Percentiles rank a stretch among this genome's conserved stretches.
These are phyloP conservation scores for Shargacucullia verbasci DNA, from an alignment of 2,888 invertebrate species.

Conservation along the genomic window DNA sequence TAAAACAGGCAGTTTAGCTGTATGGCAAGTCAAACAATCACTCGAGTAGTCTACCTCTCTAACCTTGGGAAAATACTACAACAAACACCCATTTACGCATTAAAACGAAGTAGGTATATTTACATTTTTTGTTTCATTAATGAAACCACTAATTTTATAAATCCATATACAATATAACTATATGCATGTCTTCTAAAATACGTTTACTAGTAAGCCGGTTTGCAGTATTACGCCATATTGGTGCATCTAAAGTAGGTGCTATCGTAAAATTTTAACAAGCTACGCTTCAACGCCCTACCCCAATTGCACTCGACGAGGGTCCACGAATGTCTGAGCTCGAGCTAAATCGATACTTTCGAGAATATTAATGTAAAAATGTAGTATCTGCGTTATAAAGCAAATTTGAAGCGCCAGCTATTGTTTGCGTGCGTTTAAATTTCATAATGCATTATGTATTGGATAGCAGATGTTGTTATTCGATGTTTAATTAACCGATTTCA, in stretches of 20 bases:
- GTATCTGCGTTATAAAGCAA: not conserved
- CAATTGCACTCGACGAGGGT: slow-evolving; percentile 21
- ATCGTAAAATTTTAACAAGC: slow-evolving; percentile 48
- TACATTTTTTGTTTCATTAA: too few species aligned
- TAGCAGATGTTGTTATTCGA: too few species aligned
- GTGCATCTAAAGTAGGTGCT: slow-evolving; percentile 43
- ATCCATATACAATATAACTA: too few species aligned
- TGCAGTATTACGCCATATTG: slow-evolving; percentile 35
- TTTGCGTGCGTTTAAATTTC: not conserved
- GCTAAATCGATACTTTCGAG: slow-evolving; percentile 37
- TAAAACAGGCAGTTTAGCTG: not conserved
- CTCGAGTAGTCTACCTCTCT: not conserved
- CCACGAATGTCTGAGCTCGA: slow-evolving; percentile 26
- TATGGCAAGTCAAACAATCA: slow-evolving; percentile 7
- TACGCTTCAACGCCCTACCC: slow-evolving; percentile 41
- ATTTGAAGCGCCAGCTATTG: not conserved
- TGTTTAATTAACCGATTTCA: too few species aligned
- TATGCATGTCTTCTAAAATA: slow-evolving; percentile 34
- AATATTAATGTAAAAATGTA: slow-evolving; percentile 3
- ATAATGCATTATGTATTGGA: too few species aligned
- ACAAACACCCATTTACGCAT: not conserved
- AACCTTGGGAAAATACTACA: slow-evolving; percentile 27
- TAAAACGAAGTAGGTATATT: slow-evolving; percentile 3
- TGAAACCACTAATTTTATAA: too few species aligned
- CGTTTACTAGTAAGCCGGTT: slow-evolving; percentile 36